These are phyloP conservation scores for Netelia virgata DNA, from an alignment of 2,888 invertebrate species.

Conservation along the genomic window DNA sequence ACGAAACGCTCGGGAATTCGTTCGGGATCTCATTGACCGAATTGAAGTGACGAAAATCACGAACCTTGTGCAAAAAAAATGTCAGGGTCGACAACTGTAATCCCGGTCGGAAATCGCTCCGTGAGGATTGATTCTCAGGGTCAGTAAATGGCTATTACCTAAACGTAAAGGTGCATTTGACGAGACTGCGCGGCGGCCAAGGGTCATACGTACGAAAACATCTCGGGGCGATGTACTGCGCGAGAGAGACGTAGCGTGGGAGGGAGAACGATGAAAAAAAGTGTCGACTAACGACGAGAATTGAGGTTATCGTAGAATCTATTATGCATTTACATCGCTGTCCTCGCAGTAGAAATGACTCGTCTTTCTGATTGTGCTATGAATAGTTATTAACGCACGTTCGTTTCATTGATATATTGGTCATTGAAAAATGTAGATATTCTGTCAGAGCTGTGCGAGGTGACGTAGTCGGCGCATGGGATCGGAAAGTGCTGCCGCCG, in stretches of 20 bases:
- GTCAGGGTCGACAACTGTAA: constrained; percentile 47
- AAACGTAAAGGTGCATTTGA: background rate
- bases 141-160: constrained; percentile 46
- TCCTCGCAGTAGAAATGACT: background rate
- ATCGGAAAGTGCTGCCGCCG: constrained; percentile 72
- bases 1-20: background rate
- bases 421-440: constrained; percentile 35
- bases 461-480: constrained; percentile 75
- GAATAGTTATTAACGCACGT: background rate
- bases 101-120: constrained; percentile 41
- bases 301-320: constrained; percentile 52
- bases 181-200: background rate
- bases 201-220: background rate
- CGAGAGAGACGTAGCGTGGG: background rate
- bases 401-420: background rate
- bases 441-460: constrained; percentile 71
- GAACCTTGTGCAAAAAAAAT: constrained; percentile 28
- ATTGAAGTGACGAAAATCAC: background rate
- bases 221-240: background rate
- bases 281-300: constrained; percentile 55
- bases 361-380: background rate
- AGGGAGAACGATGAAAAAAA: background rate
- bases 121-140: constrained; percentile 53
- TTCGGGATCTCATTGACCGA: background rate
- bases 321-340: background rate